phyloP scores from a whole-genome alignment of 1,140 invertebrate genomes.

The Leucophenga varia region DNA sequence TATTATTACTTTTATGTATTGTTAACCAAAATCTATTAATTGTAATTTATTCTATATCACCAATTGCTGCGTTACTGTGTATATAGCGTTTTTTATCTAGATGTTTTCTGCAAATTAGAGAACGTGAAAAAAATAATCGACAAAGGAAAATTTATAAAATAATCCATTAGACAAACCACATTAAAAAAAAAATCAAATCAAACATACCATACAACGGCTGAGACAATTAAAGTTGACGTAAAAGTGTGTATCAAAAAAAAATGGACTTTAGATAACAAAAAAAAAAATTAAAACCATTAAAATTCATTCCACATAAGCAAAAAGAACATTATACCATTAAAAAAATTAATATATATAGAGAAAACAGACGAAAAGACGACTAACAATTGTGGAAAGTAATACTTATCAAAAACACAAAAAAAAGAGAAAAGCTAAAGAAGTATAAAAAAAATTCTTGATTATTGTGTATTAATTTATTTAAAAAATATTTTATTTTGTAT shows the following conservation, averaged over 20 bases:
- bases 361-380: too few relatives aligned
- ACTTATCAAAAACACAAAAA: too few relatives aligned
- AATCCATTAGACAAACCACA: background rate
- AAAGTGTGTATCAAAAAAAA: too few relatives aligned
- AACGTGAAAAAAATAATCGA: too few relatives aligned
- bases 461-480: background rate
- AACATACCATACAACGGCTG: background rate
- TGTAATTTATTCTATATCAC: constrained; percentile 43
- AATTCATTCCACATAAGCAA: constrained; percentile 52
- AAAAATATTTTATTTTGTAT: constrained; percentile 30
- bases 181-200: too few relatives aligned
- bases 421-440: constrained; percentile 27
- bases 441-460: too few relatives aligned
- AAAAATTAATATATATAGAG: too few relatives aligned
- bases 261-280: constrained; percentile 2
- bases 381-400: too few relatives aligned
- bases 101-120: too few relatives aligned
- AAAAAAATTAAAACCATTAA: constrained; percentile 30
- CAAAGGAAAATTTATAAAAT: too few relatives aligned
- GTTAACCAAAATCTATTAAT: constrained; percentile 47
- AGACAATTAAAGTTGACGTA: too few relatives aligned
- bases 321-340: too few relatives aligned
- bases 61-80: constrained; percentile 38
- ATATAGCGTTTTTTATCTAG: constrained; percentile 51
- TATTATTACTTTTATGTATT: constrained; percentile 54